phyloP scores from a whole-genome alignment of 92 coral and sea anemone species.

The Heliopora coerulea region DNA sequence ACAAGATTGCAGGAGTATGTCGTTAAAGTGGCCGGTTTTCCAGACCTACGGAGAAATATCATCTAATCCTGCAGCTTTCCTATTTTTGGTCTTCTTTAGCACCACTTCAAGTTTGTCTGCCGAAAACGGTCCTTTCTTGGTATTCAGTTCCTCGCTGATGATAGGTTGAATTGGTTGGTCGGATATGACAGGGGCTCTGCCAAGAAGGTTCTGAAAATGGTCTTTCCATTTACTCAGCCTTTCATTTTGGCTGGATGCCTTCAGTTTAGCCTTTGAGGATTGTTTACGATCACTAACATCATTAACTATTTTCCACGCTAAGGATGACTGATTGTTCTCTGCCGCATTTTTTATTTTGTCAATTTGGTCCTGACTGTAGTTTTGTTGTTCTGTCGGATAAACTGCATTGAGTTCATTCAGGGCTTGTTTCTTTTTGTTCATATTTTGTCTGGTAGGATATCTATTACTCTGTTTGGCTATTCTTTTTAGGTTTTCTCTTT shows the following conservation, averaged over 20 bases:
- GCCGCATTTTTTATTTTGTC: constrained; percentile 19
- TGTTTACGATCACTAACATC: constrained; percentile 50
- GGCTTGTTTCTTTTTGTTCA: neutral
- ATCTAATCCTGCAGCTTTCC: constrained; percentile 41
- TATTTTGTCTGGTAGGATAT: neutral
- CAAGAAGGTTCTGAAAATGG: constrained; percentile 54
- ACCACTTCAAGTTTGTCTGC: constrained; percentile 19
- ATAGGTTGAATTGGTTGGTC: constrained; percentile 24
- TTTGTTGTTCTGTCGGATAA: neutral
- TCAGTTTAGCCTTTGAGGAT: constrained; percentile 16
- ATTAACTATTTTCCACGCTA: constrained; percentile 45
- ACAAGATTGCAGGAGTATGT: constrained; percentile 46
- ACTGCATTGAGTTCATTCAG: constrained; percentile 1
- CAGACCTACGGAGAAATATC: constrained; percentile 48
- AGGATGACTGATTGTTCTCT: constrained; percentile 9
- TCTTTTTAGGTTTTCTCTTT: constrained; percentile 1
- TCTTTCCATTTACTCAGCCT: constrained; percentile 15
- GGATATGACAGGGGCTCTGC: constrained; percentile 41
- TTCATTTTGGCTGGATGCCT: constrained; percentile 22
- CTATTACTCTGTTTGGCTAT: neutral
- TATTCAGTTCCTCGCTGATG: constrained; percentile 31
- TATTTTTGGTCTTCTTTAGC: constrained; percentile 1
- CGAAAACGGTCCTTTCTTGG: constrained; percentile 20
- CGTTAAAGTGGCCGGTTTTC: constrained; percentile 48
- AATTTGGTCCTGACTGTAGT: constrained; percentile 1